A percentile compares a stretch with the other conserved stretches of the same genome.
phyloP scores from a whole-genome alignment of 35 echinoderm and acorn worm genomes.

The Ptychodera flava region DNA sequence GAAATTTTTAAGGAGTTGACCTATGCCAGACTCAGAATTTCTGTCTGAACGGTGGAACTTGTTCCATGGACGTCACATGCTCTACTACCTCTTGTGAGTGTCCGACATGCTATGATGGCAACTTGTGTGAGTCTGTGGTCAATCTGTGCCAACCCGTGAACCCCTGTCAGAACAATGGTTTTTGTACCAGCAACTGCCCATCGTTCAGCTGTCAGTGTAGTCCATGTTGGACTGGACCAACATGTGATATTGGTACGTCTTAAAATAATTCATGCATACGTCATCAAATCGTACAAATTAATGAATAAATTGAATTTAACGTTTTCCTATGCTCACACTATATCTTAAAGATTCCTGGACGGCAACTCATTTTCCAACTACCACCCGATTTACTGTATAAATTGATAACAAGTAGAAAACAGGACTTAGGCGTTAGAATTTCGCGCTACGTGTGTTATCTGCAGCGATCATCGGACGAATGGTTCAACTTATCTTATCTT shows the following conservation, averaged over 20 bases:
- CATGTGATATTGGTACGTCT: slow-evolving; percentile 64
- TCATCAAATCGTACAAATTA: no score
- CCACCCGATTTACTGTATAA: no score
- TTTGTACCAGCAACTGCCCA: slow-evolving; percentile 38
- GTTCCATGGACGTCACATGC: slow-evolving; percentile 20
- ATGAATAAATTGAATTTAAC: no score
- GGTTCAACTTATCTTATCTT: no score
- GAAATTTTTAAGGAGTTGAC: slow-evolving; percentile 57
- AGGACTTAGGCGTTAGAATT: no score
- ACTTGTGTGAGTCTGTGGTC: slow-evolving; percentile 39
- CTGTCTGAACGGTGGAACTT: slow-evolving; percentile 59
- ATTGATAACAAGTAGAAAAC: no score
- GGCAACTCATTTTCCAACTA: no score
- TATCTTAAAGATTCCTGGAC: no score
- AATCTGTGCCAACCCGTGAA: slow-evolving; percentile 18
- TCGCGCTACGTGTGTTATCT: no score
- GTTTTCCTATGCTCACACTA: no score
- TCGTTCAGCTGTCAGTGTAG: slow-evolving; percentile 44
- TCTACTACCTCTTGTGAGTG: slow-evolving; percentile 22
- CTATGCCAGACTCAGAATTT: slow-evolving; percentile 56
- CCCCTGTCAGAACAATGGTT: slow-evolving; percentile 58
- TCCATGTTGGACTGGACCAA: slow-evolving; percentile 53
- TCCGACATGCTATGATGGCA: slow-evolving; percentile 37
- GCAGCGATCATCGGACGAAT: no score
- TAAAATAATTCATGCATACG: no score